Percentiles rank a stretch among this genome's conserved stretches.
These are phyloP conservation scores for Drosophila neutralis DNA, from an alignment of 2,888 invertebrate species.

Conservation along the genomic window DNA sequence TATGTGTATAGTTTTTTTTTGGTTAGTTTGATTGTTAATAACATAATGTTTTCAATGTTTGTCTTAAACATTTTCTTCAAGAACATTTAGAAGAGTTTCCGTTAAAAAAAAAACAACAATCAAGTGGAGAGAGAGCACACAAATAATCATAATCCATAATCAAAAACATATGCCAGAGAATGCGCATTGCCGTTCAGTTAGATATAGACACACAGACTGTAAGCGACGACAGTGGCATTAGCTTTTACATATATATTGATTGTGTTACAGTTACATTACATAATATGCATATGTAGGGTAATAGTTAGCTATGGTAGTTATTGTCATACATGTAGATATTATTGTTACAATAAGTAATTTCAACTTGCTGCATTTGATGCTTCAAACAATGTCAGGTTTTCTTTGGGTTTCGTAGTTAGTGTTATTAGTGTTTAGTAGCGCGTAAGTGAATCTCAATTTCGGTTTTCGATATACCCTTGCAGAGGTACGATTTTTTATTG, in stretches of 20 bases:
- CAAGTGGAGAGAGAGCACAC: constrained; percentile 21
- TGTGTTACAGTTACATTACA: constrained; percentile 41
- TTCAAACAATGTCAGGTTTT: constrained; percentile 57
- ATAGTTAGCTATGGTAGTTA: constrained; percentile 35
- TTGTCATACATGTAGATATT: constrained; percentile 15
- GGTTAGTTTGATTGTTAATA: constrained; percentile 42
- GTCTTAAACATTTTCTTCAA: constrained; percentile 51
- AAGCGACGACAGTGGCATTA: constrained; percentile 43
- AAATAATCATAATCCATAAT: constrained; percentile 36
- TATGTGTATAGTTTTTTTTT: background rate
- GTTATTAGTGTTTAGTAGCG: constrained; percentile 39
- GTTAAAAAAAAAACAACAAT: constrained; percentile 30
- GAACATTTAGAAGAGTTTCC: constrained; percentile 63
- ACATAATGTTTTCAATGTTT: constrained; percentile 2
- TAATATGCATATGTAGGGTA: constrained; percentile 34
- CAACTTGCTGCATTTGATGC: constrained; percentile 48
- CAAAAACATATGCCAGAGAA: constrained; percentile 57
- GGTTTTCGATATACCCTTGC: constrained; percentile 10
- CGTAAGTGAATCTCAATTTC: constrained; percentile 2
- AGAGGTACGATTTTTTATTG: background rate
- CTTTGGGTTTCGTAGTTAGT: constrained; percentile 31
- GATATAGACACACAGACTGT: background rate
- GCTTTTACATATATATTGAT: constrained; percentile 30
- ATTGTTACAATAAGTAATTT: constrained; percentile 8
- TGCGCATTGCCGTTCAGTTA: constrained; percentile 15